Base-by-base conservation (phyloP, 2,113 vertebrate genomes). In the Spea multiplicata region DNA sequence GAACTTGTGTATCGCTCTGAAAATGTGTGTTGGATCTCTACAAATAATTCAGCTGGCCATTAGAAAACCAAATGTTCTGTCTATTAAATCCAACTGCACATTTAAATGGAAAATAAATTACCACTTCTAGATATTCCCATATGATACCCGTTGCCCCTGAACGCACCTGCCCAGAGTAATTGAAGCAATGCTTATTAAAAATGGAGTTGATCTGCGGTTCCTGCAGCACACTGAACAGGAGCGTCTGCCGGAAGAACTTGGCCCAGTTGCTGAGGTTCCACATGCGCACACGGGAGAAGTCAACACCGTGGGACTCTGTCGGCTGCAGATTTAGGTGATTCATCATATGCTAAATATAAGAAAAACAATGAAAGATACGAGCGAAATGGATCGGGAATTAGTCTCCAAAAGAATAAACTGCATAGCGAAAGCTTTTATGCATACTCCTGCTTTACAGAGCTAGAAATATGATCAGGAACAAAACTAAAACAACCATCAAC, bases 281-380 rank as follows among this genome's bases (percentile, higher is more conserved):
- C 93, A 98, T 95, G 57, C 97, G 91, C 55, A 99, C 97, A 5
- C 96, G 91, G 74, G 97, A 99, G 14, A 99, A 99, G 87, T 99
- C 95, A 2, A 99, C 96, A 0, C 95, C 96, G 0, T 99, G 97
- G 16, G 97, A 91, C 44, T 97, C 95, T 86, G 93, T 84, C 0
- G 97, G 96, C 85, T 98, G 92, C 17, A 96, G 90, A 89, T 99
- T 99, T 76, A 98, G 83, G 85, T 98, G 94, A 68, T 92, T 94
- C 91, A 98, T 91, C 85, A 96, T 83, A 71, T 97, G 95, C 97
- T 99, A 82, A 5, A 62, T 85, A 13, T 50, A 82, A 52, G 80
- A 62, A 79, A 70, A 81, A 76, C 13, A 6, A 73, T 4, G 71
- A 61, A 61, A 61, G 1, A 52, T 52, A 52, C 3, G 9, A 7